Percentiles rank a stretch among this genome's conserved stretches.
Evolutionary conservation across 1,140 invertebrate species (phyloP).

Genomic region (Sitodiplosis mosellana): DNA sequence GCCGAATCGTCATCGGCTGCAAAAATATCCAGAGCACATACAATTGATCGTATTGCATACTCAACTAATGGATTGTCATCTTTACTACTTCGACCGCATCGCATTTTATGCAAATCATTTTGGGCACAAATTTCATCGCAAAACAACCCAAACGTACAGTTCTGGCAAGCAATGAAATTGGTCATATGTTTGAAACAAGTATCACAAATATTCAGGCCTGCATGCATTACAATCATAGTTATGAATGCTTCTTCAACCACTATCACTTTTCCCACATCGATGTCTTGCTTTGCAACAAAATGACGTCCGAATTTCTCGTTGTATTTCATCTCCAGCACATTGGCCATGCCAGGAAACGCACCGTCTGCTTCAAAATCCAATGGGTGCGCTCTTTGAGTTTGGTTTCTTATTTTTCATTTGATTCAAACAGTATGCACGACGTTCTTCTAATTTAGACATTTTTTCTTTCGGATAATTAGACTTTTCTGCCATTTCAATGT

Average conservation of each 20-base stretch:
- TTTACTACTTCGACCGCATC: not conserved
- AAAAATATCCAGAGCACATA: not conserved
- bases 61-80: not conserved
- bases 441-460: not conserved
- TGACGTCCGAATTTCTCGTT: not conserved
- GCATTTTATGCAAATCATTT: not conserved
- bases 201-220: not conserved
- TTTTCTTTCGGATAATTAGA: not conserved
- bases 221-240: not conserved
- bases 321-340: not conserved
- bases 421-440: not conserved
- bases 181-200: not conserved
- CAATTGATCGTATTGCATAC: not conserved
- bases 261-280: not conserved
- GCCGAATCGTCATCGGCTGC: not conserved
- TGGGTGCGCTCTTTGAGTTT: not conserved
- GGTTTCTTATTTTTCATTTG: not conserved
- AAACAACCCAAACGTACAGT: not conserved
- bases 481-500: not conserved
- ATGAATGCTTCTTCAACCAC: not conserved
- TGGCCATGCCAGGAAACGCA: not conserved
- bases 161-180: not conserved
- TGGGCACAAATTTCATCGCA: not conserved
- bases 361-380: not conserved
- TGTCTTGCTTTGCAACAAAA: not conserved